Evolutionary conservation across 92 coral and sea anemone species (phyloP), one percentile per base, ranked within the genome.

Genomic region (Heteractis magnifica): DNA sequence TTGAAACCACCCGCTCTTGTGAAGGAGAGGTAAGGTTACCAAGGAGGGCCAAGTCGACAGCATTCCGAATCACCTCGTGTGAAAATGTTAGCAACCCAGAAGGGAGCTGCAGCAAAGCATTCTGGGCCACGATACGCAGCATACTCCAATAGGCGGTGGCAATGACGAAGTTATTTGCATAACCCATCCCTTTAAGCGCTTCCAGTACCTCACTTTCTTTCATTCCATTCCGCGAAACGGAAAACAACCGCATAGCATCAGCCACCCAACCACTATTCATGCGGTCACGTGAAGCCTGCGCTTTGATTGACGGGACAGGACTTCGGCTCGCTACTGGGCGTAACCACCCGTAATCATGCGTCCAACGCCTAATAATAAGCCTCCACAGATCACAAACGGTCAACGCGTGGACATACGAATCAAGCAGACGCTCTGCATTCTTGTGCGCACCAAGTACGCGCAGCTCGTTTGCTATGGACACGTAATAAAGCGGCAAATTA

Each of bases 241-340:
- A 84, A 52, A 96, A 23, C 53, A 96, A 86, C 82, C 98, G 90
- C 72, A 96, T 72, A 14, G 97, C 92, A 82, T 96, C 99, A 21
- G 99, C 97, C 55, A 96, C 92, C 99, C 99, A 96, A 9, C 98
- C 98, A 85, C 95, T 96, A 82, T 92, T 96, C 79, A 93, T 84
- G 70, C 97, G 98, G 81, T 96, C 99, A 92, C 98, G 98, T 71
- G 99, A 96, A 51, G 90, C 98, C 75, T 90, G 98, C 65, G 94
- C 84, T 52, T 93, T 93, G 53, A 94, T 92, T 71, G 92, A 74
- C 51, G 99, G 92, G 21, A 90, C 94, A 11, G 97, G 97, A 71
- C 91, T 88, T 10, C 95, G 91, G 16, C 91, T 86, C 19, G 89
- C 91, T 11, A 91, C 96, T 10, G 99, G 98, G 52, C 94, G 89